Conservation (phyloP, 2,797 vertebrate genomes). For the Spondyliosoma cantharus region DNA sequence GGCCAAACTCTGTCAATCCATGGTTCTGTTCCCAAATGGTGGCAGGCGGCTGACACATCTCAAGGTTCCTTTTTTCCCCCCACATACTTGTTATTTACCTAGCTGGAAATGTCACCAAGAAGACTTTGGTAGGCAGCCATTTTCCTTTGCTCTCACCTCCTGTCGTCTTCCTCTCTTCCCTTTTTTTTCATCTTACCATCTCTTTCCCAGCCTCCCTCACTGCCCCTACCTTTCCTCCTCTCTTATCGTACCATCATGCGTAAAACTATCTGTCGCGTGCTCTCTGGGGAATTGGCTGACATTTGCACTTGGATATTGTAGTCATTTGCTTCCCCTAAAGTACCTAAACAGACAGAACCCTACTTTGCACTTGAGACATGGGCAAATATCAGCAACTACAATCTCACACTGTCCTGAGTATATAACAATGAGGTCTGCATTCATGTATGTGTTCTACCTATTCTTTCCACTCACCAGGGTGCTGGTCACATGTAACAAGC, state of each 20-base stretch:
- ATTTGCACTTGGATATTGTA: constrained; percentile 78
- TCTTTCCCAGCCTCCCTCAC: constrained; percentile 10
- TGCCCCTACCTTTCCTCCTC: constrained; percentile 40
- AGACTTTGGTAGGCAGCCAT: constrained; percentile 40
- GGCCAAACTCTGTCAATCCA: constrained; percentile 56
- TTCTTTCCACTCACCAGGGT: neutral
- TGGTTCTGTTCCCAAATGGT: constrained; percentile 52
- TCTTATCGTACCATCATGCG: constrained; percentile 55
- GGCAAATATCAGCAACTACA: constrained; percentile 61
- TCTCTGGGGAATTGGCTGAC: constrained; percentile 71
- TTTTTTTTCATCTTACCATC: constrained; percentile 15
- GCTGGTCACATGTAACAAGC: neutral
- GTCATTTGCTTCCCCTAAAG: constrained; percentile 72
- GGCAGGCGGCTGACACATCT: constrained; percentile 57
- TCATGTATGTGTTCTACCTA: constrained; percentile 3
- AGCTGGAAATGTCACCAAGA: constrained; percentile 69
- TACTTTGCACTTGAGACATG: constrained; percentile 57
- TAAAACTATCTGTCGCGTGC: constrained; percentile 59
- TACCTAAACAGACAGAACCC: constrained; percentile 65
- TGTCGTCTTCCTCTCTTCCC: constrained; percentile 3
- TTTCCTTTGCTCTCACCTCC: constrained; percentile 41
- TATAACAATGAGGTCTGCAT: constrained; percentile 25
- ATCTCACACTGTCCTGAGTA: constrained; percentile 28
- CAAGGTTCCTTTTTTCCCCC: constrained; percentile 49
- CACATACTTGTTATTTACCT: constrained; percentile 68